phyloP scores from a whole-genome alignment of 2,797 vertebrate species.

The Acanthurus lineatus region DNA sequence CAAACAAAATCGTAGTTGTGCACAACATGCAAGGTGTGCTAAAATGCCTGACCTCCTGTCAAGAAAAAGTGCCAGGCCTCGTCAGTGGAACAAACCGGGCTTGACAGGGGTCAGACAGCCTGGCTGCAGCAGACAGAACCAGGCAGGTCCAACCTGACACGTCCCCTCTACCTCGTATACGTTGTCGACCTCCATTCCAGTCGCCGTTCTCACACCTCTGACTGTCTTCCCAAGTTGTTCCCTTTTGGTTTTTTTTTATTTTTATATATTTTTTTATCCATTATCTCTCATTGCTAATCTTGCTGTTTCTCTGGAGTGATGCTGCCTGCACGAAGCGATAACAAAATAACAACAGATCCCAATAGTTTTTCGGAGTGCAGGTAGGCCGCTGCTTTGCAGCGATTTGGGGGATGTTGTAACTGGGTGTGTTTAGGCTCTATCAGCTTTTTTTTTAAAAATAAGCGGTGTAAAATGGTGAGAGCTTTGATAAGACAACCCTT shows the following conservation, averaged over 20 bases:
- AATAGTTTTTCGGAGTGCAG: slow-evolving; percentile 5
- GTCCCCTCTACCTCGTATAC: slow-evolving; percentile 15
- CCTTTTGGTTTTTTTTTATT: slow-evolving; percentile 21
- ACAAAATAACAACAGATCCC: slow-evolving; percentile 35
- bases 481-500: slow-evolving; percentile 60
- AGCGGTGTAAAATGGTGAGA: slow-evolving; percentile 37
- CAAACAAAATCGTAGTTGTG: slow-evolving; percentile 50
- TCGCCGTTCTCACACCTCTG: slow-evolving; percentile 51
- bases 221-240: slow-evolving; percentile 42
- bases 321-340: slow-evolving; percentile 41
- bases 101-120: slow-evolving; percentile 78
- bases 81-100: slow-evolving; percentile 68
- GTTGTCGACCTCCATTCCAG: slow-evolving; percentile 68
- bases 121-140: slow-evolving; percentile 54
- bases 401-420: slow-evolving; percentile 30
- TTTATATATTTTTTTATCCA: slow-evolving; percentile 5
- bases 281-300: slow-evolving; percentile 47
- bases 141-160: slow-evolving; percentile 65
- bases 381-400: neutral
- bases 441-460: slow-evolving; percentile 23
- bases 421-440: slow-evolving; percentile 26
- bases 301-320: slow-evolving; percentile 36
- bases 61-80: slow-evolving; percentile 50
- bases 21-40: slow-evolving; percentile 79
- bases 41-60: slow-evolving; percentile 77